Conservation (phyloP, 2,113 vertebrate species). For the Bombycilla garrulus region DNA sequence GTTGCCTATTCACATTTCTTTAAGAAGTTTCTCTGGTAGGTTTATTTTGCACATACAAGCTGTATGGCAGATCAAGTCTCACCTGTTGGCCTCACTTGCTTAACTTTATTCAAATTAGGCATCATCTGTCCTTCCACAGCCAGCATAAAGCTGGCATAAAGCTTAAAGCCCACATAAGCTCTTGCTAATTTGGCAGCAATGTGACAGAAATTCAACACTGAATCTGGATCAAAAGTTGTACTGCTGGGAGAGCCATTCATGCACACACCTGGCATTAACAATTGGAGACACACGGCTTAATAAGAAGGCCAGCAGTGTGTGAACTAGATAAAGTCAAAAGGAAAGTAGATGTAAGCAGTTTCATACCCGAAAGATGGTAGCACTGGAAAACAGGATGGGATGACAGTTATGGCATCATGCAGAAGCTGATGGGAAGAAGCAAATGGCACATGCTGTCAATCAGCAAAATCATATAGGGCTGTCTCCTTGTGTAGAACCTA, state of each 20-base stretch:
- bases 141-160: conserved; percentile 2
- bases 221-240: neutral
- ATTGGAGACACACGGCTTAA: neutral
- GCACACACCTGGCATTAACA: neutral
- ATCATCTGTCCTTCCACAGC: neutral
- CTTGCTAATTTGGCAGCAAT: conserved; percentile 23
- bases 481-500: neutral
- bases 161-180: conserved; percentile 3
- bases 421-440: neutral
- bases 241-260: neutral
- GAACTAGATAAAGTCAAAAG: neutral
- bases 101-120: neutral
- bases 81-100: neutral
- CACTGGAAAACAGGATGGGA: neutral
- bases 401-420: neutral
- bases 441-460: neutral
- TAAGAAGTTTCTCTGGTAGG: neutral
- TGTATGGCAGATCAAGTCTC: neutral
- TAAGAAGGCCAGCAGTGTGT: neutral
- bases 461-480: neutral
- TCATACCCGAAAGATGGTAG: neutral
- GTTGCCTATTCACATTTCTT: neutral
- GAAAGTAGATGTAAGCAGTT: neutral
- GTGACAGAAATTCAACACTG: neutral
- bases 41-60: neutral